Base-by-base conservation (phyloP, 1,140 invertebrate species). In the Pentalonia nigronervosa region DNA sequence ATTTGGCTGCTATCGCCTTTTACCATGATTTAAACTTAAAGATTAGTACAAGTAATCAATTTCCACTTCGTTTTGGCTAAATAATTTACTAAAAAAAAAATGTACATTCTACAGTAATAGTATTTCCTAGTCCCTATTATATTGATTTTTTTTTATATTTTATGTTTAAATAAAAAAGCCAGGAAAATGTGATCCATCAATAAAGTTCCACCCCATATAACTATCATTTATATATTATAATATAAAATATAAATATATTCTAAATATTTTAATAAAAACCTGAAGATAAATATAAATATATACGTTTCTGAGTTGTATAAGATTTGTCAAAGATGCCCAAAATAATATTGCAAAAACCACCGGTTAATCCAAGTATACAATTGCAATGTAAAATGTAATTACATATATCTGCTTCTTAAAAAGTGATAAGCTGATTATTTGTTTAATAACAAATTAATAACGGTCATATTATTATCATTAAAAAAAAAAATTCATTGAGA, bases 21-120 rank as follows among this genome's bases (percentile, higher is more conserved):
- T 67, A 67, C 60, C 14, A 67, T 67, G 17, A n/a, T 67, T 67
- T n/a, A 76, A n/a, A 76, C n/a, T 76, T 76, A 76, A 76, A 76
- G 60, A 76, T 76, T 76, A 76, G 30, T n/a, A 76, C 60, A n/a
- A n/a, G 60, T 76, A 76, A 76, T 76, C 60, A 76, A 76, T 76
- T 76, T 76, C n/a, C 14, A n/a, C 30, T 76, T 76, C 14, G 21
- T 76, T 76, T 76, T 76, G 7, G 14, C 30, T 76, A 76, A n/a
- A 76, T 76, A 17, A 76, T 76, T n/a, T 76, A 76, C 30, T n/a
- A n/a, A 76, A 76, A 67, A 76, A 76, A 14, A 76, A 76, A 14
- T n/a, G 30, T 17, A 67, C 30, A 67, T 14, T 76, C 30, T 67
- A 67, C 30, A n/a, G 60, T 30, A 76, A 76, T 76, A n/a, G 30